Conservation (phyloP, 2,888 invertebrate species). For the Antheraea yamamai region DNA sequence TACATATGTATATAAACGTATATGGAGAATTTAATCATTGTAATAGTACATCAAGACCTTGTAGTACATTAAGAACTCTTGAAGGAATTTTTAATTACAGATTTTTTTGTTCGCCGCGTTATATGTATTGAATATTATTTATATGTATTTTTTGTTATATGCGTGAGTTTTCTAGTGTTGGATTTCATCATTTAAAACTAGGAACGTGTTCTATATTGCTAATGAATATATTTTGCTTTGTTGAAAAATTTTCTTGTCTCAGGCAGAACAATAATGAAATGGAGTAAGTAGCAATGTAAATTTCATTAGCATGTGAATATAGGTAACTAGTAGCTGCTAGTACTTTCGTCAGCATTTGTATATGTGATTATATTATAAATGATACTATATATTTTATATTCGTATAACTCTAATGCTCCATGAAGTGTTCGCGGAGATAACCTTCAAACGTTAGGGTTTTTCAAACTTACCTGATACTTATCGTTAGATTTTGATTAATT, state of each 20-base stretch:
- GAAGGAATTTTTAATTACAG: background rate
- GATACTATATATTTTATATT: too few species aligned
- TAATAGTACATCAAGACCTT: background rate
- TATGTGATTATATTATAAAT: too few species aligned
- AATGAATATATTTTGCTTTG: background rate
- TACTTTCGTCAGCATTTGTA: too few species aligned
- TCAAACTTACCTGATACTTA: too few species aligned
- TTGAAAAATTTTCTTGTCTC: background rate
- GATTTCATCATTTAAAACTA: background rate
- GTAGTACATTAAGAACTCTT: background rate
- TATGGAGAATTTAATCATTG: background rate
- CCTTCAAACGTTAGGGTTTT: too few species aligned
- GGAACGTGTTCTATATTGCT: background rate
- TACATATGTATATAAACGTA: background rate
- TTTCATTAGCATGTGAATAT: background rate
- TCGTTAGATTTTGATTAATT: too few species aligned
- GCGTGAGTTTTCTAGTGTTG: background rate
- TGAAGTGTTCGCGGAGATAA: too few species aligned
- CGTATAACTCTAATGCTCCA: too few species aligned
- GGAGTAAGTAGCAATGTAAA: background rate
- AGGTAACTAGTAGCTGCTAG: background rate
- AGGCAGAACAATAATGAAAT: background rate
- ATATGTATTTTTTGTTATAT: background rate
- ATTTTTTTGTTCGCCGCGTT: background rate
- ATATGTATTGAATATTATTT: background rate